Evolutionary conservation across 2,888 invertebrate species (phyloP), one percentile per base, ranked within the genome.

Genomic region (Brachypterus glaber): DNA sequence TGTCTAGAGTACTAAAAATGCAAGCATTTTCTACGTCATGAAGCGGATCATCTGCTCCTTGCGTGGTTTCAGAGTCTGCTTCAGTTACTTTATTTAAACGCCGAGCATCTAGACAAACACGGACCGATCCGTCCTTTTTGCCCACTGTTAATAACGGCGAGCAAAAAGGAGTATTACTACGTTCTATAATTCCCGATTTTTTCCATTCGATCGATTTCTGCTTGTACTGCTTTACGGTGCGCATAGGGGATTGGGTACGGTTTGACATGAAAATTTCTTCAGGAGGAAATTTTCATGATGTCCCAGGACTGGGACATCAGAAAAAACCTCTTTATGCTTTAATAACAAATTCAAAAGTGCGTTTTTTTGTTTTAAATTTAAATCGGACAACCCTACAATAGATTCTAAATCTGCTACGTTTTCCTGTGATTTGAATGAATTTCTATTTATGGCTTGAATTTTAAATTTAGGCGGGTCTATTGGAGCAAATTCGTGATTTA

Each of bases 281-380:
- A 8, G 21, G 15, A 32, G 40, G 40, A 8, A 14, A 3, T 17
- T 43, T 37, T 15, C 17, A 8, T 9, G 21, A 13, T 2, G 39
- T 43, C 12, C 36, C n/a, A n/a, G n/a, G 8, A 30, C 43, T 14
- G 43, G 39, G 16, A 15, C 16, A 16, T 43, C 39, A 3, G 42
- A 42, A 42, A 26, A 34, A n/a, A 42, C 18, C 7, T 14, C 16
- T 37, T 15, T 30, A 26, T 2, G 30, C 4, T 39, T 27, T 15
- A 12, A 21, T 12, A 35, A 36, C 24, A 30, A 13, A 12, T 24
- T n/a, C 13, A 12, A 26, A 33, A 16, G 14, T 2, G n/a, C 7
- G 26, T 33, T 25, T 8, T 27, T 33, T 24, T 33, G 18, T 2
- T 12, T n/a, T n/a, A n/a, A n/a, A n/a, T n/a, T n/a, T n/a, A n/a